Percentiles rank a stretch among this genome's conserved stretches.
Evolutionary conservation across 2,113 vertebrate species (phyloP).

Genomic region (Alligator mississippiensis): DNA sequence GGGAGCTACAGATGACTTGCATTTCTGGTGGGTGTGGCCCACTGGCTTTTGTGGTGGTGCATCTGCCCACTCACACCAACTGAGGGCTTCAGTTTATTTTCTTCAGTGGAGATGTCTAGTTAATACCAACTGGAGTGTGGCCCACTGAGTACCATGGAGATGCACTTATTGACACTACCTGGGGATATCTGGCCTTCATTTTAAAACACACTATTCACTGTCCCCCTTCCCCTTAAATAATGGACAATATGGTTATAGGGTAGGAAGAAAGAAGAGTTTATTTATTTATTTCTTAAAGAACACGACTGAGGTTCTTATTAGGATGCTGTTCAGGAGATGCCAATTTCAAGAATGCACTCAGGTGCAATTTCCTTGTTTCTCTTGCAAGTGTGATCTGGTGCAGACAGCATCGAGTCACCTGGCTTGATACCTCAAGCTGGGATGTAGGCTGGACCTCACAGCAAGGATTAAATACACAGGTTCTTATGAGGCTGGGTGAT

Average conservation of each 20-base stretch:
- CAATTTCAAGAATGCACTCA: background rate
- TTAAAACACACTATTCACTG: background rate
- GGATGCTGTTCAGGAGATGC: conserved; percentile 14
- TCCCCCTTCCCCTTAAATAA: no score
- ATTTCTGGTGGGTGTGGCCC: no score
- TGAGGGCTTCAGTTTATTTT: background rate
- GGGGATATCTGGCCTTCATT: background rate
- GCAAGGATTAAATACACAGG: background rate
- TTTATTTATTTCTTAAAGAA: conserved; percentile 51
- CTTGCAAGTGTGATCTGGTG: background rate
- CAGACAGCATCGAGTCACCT: background rate
- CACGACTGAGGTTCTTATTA: conserved; percentile 46
- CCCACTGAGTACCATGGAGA: no score
- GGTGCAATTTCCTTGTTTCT: background rate
- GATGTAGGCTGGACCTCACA: background rate
- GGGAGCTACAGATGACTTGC: background rate
- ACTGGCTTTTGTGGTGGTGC: background rate
- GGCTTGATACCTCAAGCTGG: background rate
- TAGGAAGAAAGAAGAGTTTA: conserved; percentile 38
- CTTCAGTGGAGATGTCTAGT: background rate
- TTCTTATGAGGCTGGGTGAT: background rate
- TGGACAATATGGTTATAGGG: background rate
- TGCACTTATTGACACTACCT: background rate
- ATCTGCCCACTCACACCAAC: background rate
- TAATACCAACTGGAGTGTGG: background rate